Percentiles rank a stretch among this genome's conserved stretches.
Evolutionary conservation across 2,888 invertebrate species (phyloP).

Genomic region (Stenchaetothrips biformis): DNA sequence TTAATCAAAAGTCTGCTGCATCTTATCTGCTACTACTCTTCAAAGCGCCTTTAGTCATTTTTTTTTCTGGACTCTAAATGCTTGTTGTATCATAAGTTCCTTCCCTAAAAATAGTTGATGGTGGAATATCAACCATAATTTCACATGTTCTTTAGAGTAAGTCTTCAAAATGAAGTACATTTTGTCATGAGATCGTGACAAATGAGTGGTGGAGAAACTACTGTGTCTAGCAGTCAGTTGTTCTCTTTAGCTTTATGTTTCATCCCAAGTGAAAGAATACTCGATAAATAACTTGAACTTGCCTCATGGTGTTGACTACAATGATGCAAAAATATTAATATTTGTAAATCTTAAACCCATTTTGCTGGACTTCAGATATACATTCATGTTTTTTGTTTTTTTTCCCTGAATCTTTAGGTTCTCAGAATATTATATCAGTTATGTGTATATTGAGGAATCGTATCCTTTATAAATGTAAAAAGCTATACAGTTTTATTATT

Average conservation of each 20-base stretch:
- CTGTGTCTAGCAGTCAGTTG: background rate
- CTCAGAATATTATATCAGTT: constrained; percentile 10
- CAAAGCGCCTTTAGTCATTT: background rate
- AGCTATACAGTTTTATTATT: constrained; percentile 23
- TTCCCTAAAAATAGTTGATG: background rate
- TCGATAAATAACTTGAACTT: background rate
- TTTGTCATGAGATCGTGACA: background rate
- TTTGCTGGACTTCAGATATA: background rate
- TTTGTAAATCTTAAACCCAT: background rate
- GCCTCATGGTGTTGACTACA: constrained; percentile 10
- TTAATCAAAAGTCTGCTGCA: background rate
- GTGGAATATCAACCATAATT: background rate
- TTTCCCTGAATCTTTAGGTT: constrained; percentile 10
- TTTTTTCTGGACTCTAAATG: background rate
- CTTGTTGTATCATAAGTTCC: background rate
- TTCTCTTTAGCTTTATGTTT: background rate
- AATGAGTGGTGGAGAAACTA: background rate
- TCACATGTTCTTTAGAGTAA: background rate
- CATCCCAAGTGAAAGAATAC: constrained; percentile 11
- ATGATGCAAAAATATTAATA: background rate
- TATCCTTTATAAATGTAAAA: constrained; percentile 17
- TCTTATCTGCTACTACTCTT: background rate
- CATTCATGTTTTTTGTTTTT: background rate
- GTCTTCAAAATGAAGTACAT: background rate
- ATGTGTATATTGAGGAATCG: constrained; percentile 18